A percentile compares a stretch with the other conserved stretches of the same genome.
phyloP scores from a whole-genome alignment of 2,797 vertebrate genomes.

The Amblyopsis hoosieri region DNA sequence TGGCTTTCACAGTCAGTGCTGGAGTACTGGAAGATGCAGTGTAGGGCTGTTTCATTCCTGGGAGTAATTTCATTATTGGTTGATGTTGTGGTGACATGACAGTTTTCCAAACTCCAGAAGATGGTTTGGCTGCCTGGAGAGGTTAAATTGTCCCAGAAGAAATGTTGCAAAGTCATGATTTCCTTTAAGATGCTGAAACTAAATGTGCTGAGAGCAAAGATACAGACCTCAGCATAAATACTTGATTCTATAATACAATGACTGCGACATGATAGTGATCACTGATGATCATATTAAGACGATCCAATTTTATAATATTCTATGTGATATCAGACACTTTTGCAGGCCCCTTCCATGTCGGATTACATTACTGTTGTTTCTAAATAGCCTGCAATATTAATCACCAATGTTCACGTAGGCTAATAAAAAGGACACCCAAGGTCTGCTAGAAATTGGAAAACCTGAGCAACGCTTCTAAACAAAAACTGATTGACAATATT shows the following conservation, averaged over 20 bases:
- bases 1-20: too few species aligned
- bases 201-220: slow-evolving; percentile 10
- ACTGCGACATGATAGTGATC: not conserved
- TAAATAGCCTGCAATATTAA: not conserved
- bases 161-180: slow-evolving; percentile 29
- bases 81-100: slow-evolving; percentile 36
- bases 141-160: slow-evolving; percentile 30
- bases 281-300: not conserved
- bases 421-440: slow-evolving; percentile 38
- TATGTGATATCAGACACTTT: not conserved
- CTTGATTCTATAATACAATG: not conserved
- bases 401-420: slow-evolving; percentile 33
- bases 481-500: slow-evolving; percentile 27
- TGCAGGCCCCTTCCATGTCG: too few species aligned
- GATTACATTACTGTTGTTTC: slow-evolving; percentile 1
- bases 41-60: too few species aligned
- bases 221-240: not conserved
- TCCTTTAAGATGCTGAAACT: slow-evolving; percentile 7
- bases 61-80: not conserved
- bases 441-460: slow-evolving; percentile 20
- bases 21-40: too few species aligned
- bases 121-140: slow-evolving; percentile 26
- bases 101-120: slow-evolving; percentile 48
- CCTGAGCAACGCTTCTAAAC: slow-evolving; percentile 16
- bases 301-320: not conserved